Conservation (phyloP, 2,888 invertebrate species). For the Onthophagus sagittarius region DNA sequence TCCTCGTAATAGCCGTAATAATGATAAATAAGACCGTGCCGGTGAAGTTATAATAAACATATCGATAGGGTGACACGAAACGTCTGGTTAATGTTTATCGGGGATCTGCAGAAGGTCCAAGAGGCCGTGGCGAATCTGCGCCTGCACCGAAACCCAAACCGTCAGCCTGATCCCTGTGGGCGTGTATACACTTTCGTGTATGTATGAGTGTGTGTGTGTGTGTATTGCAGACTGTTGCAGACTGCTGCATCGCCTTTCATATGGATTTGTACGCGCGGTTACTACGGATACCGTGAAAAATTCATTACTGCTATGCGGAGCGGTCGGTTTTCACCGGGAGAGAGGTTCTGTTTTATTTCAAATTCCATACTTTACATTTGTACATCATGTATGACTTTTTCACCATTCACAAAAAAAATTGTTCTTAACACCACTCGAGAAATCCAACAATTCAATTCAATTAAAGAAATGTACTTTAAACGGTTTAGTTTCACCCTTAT, state of each 20-base stretch:
- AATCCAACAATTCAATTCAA: too few relatives aligned
- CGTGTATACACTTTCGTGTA: not conserved
- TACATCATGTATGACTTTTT: not conserved
- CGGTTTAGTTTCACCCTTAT: too few relatives aligned
- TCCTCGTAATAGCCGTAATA: not conserved
- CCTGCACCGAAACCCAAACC: not conserved
- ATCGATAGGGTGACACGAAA: not conserved
- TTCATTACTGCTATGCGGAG: conserved; percentile 1
- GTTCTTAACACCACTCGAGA: too few relatives aligned
- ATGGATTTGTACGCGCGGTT: conserved; percentile 8
- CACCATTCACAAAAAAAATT: too few relatives aligned
- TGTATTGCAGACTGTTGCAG: not conserved
- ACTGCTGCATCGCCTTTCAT: conserved; percentile 6
- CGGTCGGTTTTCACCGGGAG: not conserved
- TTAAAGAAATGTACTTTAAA: too few relatives aligned
- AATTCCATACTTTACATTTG: not conserved
- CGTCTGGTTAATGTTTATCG: not conserved
- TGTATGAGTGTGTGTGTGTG: not conserved
- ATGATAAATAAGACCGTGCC: not conserved
- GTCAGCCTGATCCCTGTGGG: not conserved
- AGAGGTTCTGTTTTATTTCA: not conserved
- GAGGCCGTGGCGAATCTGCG: conserved; percentile 7
- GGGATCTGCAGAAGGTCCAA: conserved; percentile 3
- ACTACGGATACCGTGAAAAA: not conserved
- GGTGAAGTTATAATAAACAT: not conserved